Conservation (phyloP, 92 coral and sea anemone genomes). For the Isaurus tuberculatus region DNA sequence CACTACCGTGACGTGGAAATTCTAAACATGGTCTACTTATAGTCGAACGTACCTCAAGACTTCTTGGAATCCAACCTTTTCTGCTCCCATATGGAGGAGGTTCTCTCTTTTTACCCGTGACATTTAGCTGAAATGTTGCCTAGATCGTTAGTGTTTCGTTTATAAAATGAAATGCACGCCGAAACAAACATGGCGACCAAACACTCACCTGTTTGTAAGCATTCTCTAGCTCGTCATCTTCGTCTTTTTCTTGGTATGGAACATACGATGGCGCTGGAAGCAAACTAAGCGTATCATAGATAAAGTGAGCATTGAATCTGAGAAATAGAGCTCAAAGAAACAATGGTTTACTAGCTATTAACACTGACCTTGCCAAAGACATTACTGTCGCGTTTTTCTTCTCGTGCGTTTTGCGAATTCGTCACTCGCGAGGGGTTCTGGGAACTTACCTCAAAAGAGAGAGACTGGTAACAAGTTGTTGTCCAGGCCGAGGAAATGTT, state of each 20-base stretch:
- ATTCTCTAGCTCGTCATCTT: conserved; percentile 87
- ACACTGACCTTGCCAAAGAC: conserved; percentile 37
- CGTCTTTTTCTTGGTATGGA: conserved; percentile 80
- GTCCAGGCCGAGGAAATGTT: too few relatives aligned
- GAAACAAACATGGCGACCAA: conserved; percentile 54
- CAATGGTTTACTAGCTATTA: neutral
- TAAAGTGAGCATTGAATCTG: neutral
- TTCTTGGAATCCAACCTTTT: conserved; percentile 95
- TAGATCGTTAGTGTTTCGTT: neutral
- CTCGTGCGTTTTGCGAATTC: neutral
- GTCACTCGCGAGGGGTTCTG: conserved; percentile 15
- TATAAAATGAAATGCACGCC: neutral
- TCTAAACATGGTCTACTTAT: neutral
- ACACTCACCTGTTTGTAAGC: conserved; percentile 80
- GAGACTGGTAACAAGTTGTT: conserved; percentile 27
- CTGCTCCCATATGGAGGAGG: conserved; percentile 98
- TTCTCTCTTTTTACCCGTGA: conserved; percentile 76
- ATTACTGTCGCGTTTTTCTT: conserved; percentile 17
- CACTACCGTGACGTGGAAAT: neutral
- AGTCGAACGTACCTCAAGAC: conserved; percentile 73
- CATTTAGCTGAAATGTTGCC: conserved; percentile 58
- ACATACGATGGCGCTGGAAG: conserved; percentile 93
- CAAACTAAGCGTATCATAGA: conserved; percentile 61
- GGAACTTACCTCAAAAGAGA: neutral
- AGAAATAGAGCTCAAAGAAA: neutral